Evolutionary conservation across 2,888 invertebrate genomes (phyloP).

Genomic region (Dexiosoma caninum): DNA sequence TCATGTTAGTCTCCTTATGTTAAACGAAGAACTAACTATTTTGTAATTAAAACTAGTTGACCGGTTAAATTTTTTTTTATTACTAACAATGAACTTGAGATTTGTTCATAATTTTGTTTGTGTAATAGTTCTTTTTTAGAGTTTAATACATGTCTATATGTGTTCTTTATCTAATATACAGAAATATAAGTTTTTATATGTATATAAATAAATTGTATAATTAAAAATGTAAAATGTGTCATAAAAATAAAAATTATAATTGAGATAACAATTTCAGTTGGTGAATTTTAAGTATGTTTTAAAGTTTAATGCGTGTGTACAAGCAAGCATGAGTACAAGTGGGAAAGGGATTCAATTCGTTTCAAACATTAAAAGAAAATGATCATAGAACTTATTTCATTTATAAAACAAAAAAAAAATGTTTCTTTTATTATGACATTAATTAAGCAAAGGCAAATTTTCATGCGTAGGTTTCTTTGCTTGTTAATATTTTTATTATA

Average conservation of each 20-base stretch:
- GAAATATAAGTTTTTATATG: slow-evolving; percentile 20
- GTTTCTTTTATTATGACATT: not conserved
- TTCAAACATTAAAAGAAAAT: not conserved
- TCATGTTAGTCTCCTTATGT: slow-evolving; percentile 22
- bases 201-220: no score
- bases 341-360: not conserved
- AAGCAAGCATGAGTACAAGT: not conserved
- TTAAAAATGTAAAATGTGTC: slow-evolving; percentile 29
- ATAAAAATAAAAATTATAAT: slow-evolving; percentile 31
- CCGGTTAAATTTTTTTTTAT: slow-evolving; percentile 52
- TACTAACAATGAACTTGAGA: slow-evolving; percentile 73
- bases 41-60: slow-evolving; percentile 59
- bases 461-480: not conserved
- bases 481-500: not conserved
- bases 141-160: not conserved
- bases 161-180: slow-evolving; percentile 29
- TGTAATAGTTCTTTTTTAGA: slow-evolving; percentile 9
- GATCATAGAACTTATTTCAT: not conserved
- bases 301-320: slow-evolving; percentile 9
- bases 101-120: slow-evolving; percentile 22
- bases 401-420: not conserved
- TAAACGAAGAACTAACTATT: slow-evolving; percentile 20
- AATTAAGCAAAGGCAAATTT: not conserved
- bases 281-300: not conserved
- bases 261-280: slow-evolving; percentile 31